phyloP scores from a whole-genome alignment of 2,888 invertebrate genomes.

The Peribatodes rhomboidaria region DNA sequence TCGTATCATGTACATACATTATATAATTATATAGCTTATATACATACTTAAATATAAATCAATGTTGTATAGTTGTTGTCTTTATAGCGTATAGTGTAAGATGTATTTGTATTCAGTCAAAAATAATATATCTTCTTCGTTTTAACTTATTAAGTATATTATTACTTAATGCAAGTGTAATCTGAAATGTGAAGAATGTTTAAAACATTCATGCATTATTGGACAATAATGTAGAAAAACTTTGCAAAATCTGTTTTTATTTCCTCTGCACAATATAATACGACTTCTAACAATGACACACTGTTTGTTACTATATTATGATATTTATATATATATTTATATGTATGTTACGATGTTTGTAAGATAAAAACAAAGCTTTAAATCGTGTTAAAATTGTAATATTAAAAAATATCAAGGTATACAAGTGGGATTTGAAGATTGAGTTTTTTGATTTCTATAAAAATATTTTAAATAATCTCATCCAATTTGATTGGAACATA shows the following conservation, averaged over 20 bases:
- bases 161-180: not conserved
- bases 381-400: constrained; percentile 73
- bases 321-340: constrained; percentile 44
- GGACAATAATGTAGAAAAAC: constrained; percentile 81
- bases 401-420: constrained; percentile 31
- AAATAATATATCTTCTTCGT: not conserved
- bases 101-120: constrained; percentile 5
- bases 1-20: constrained; percentile 75
- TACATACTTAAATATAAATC: constrained; percentile 55
- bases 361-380: constrained; percentile 82
- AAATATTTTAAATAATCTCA: constrained; percentile 7
- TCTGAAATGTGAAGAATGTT: constrained; percentile 64
- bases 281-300: constrained; percentile 13
- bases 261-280: constrained; percentile 36
- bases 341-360: constrained; percentile 63
- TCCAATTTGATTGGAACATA: constrained; percentile 17
- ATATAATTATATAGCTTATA: constrained; percentile 43
- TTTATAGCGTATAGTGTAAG: constrained; percentile 56
- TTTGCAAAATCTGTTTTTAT: constrained; percentile 42
- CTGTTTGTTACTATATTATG: constrained; percentile 45
- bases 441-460: not conserved
- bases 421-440: constrained; percentile 12
- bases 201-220: constrained; percentile 71
- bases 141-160: constrained; percentile 1
- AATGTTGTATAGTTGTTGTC: constrained; percentile 78